Evolutionary conservation across 2,888 invertebrate species (phyloP), one percentile per base, ranked within the genome.

Genomic region (Sinopyrophorus schimmeli): DNA sequence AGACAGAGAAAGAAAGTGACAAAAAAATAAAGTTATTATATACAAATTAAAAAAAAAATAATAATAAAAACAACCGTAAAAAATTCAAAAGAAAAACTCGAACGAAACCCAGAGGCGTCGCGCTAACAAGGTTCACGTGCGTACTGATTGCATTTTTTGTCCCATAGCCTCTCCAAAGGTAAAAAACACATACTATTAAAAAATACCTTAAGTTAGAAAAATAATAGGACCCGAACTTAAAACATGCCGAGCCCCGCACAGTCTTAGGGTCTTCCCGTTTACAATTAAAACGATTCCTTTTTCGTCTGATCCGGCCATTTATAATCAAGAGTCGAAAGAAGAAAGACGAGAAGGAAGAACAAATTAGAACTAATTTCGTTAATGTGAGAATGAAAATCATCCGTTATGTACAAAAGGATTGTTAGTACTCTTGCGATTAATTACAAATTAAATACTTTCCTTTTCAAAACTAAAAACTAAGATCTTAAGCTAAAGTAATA

Each of bases 121-220:
- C 53, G 47, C 52, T 58, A n/a, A 46, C 46, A 46, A 37, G 40
- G 41, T 47, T 47, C 18, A 31, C 42, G 24, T 39, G 38, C 47
- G 38, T 16, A 38, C 62, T 62, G 62, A 67, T 68, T 68, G 66
- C 68, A 65, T 60, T 58, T 59, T 57, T 57, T 64, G 67, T 66
- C 67, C 69, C 68, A 57, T 69, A 68, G 70, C 70, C 70, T 70
- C 67, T 61, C 61, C 59, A 59, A 55, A 61, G 5, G 55, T 54
- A 60, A 61, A 64, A 54, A 57, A 59, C 62, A 66, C 61, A 59
- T 56, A 56, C 60, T 58, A 60, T 61, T 60, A 59, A 54, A 54
- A 42, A 35, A 44, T 49, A 52, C 44, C 47, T 58, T 60, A 64
- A n/a, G n/a, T n/a, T n/a, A n/a, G n/a, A n/a, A n/a, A n/a, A n/a